Percentiles rank a stretch among this genome's conserved stretches.
phyloP scores from a whole-genome alignment of 2,797 vertebrate species.

The Apogon hyalosoma region DNA sequence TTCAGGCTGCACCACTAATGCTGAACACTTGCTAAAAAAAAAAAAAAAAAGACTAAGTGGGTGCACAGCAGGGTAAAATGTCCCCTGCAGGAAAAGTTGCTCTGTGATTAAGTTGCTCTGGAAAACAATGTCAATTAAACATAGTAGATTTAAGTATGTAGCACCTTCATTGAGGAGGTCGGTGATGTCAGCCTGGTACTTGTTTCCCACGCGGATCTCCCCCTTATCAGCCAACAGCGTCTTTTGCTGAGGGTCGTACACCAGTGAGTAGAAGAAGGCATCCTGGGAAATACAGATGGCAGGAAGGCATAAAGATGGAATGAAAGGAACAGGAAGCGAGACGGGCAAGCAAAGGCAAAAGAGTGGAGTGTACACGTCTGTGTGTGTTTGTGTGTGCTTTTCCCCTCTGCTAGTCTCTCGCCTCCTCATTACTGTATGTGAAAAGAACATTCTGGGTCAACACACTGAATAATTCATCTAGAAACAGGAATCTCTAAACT shows the following conservation, averaged over 20 bases:
- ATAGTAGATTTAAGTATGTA: not conserved
- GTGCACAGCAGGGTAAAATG: constrained; percentile 9
- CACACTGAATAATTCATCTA: constrained; percentile 84
- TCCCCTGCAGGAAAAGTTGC: constrained; percentile 31
- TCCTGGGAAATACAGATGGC: constrained; percentile 84
- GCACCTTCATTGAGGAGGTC: constrained; percentile 95
- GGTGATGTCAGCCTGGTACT: constrained; percentile 97
- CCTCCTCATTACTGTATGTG: constrained; percentile 83
- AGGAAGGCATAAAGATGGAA: constrained; percentile 46
- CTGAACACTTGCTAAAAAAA: not conserved
- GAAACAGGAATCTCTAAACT: constrained; percentile 74
- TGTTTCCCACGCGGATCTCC: constrained; percentile 96
- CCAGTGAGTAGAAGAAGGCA: constrained; percentile 98
- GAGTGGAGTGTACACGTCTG: constrained; percentile 21
- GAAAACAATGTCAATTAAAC: constrained; percentile 21
- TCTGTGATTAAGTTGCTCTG: constrained; percentile 6
- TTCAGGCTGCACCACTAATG: constrained; percentile 18
- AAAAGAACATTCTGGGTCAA: constrained; percentile 85
- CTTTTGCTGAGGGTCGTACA: constrained; percentile 98
- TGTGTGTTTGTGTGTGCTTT: constrained; percentile 19
- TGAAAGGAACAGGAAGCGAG: constrained; percentile 47
- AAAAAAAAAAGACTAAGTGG: constrained; percentile 3
- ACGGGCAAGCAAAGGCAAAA: constrained; percentile 30
- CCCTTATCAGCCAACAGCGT: constrained; percentile 97
- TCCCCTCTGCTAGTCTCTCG: constrained; percentile 71